Conservation (phyloP, 2,888 invertebrate genomes). For the Muscina levida region DNA sequence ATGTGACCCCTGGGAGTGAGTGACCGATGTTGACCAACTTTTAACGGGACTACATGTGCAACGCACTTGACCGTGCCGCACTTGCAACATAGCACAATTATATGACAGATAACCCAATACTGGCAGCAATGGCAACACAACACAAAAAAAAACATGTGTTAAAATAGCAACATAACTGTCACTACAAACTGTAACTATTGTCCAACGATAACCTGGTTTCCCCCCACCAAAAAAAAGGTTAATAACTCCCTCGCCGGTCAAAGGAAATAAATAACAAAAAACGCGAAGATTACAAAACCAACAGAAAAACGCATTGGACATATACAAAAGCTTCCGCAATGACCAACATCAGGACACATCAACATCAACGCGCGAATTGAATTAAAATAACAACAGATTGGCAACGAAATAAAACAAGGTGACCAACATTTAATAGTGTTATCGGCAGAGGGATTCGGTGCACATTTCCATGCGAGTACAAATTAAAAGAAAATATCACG, state of each 20-base stretch:
- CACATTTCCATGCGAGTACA: too few relatives aligned
- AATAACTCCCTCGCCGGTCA: conserved; percentile 45
- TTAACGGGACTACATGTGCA: background rate
- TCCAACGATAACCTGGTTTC: conserved; percentile 33
- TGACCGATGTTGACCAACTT: conserved; percentile 38
- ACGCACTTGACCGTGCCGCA: background rate
- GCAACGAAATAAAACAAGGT: conserved; percentile 9
- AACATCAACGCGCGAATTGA: conserved; percentile 14
- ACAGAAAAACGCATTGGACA: too few relatives aligned
- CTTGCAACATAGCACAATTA: too few relatives aligned
- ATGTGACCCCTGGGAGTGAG: conserved; percentile 54
- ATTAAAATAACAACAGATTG: conserved; percentile 3
- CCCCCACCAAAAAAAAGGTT: conserved; percentile 60
- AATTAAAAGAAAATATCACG: too few relatives aligned
- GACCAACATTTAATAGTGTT: conserved; percentile 1
- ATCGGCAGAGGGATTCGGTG: background rate
- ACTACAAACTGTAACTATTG: too few relatives aligned
- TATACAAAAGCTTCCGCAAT: conserved; percentile 30
- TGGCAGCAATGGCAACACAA: conserved; percentile 38
- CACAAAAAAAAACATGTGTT: background rate
- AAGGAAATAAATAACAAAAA: too few relatives aligned
- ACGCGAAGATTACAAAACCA: too few relatives aligned
- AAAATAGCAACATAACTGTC: too few relatives aligned
- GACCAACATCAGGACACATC: background rate
- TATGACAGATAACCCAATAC: conserved; percentile 1